Evolutionary conservation across 2,113 vertebrate genomes (phyloP), one percentile per base, ranked within the genome.

Genomic region (Rhynchomys soricoides): DNA sequence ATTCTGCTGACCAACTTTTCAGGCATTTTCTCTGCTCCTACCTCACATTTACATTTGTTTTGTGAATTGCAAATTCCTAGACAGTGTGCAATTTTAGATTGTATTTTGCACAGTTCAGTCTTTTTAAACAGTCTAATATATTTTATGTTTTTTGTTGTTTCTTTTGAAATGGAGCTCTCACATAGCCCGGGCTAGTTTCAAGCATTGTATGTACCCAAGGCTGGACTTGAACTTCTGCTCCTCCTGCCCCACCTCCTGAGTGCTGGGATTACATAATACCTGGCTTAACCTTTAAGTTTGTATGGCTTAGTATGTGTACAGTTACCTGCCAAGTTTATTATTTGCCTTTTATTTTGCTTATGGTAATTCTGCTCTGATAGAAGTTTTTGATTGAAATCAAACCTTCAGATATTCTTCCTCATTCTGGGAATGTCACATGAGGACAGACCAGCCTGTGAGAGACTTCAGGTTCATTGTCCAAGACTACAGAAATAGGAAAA

Each of bases 331-430:
- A 93, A 34, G 37, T 75, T 4, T 91, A 7, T 68, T 16, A 73
- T 90, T 95, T 75, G 37, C 3, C 0, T 94, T 93, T 75, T 57
- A 48, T 89, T 86, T 94, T 90, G 40, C 91, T 75, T 71, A 24
- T 75, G 16, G 50, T 86, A 3, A 94, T 94, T 59, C 59, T 89
- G 6, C 48, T 29, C 57, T 85, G 19, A 78, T 7, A 89, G 45
- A 81, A 21, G 24, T 19, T 55, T 93, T 90, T 86, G 6, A 40
- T 83, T 82, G 73, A 43, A 1, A 40, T 52, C 0, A 50, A 6
- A 43, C 40, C 3, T 90, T 88, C 74, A 71, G 24, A 26, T 43
- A 8, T 48, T 87, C 26, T 64, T 64, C 16, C 40, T 45, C 8
- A 11, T 85, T 19, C 17, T 45, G 40, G 15, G 40, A 85, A 17